These are phyloP conservation scores for Oopsacas minuta DNA, from an alignment of 37 sponge, comb jelly and placozoan genomes.

Conservation along the genomic window DNA sequence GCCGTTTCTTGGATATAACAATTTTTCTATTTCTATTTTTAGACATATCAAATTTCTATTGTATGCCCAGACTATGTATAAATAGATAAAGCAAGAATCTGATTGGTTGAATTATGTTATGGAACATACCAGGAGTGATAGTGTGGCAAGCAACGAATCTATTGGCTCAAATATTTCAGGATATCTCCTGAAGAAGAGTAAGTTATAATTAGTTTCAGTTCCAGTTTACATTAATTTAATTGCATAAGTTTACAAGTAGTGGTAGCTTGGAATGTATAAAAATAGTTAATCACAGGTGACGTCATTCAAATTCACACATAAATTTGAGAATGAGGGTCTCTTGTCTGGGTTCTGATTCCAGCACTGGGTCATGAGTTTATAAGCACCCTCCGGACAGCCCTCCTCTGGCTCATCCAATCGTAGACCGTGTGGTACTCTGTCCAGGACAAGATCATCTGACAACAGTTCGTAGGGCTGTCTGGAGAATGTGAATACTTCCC, in stretches of 20 bases:
- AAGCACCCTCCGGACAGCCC: slow-evolving; percentile 39
- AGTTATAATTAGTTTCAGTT: background rate
- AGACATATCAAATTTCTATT: too few relatives aligned
- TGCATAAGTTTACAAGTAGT: background rate
- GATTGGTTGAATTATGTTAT: background rate
- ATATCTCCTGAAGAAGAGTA: background rate
- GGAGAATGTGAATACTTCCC: slow-evolving; percentile 69
- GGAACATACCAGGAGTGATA: background rate
- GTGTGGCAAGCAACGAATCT: background rate
- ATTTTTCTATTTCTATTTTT: background rate
- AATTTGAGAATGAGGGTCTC: slow-evolving; percentile 40
- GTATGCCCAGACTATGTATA: background rate
- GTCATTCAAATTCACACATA: slow-evolving; percentile 20
- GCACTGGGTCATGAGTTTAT: slow-evolving; percentile 50
- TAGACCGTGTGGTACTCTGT: slow-evolving; percentile 41
- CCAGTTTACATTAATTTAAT: too few relatives aligned
- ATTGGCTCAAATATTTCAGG: background rate
- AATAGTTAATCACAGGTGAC: background rate
- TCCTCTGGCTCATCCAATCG: slow-evolving; percentile 29
- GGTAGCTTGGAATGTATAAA: background rate
- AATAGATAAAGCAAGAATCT: background rate
- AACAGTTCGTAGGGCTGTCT: slow-evolving; percentile 46
- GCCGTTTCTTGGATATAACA: background rate
- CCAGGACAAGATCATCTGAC: slow-evolving; percentile 48
- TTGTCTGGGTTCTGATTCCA: slow-evolving; percentile 38